phyloP scores from a whole-genome alignment of 2,113 vertebrate genomes.

The Onychostruthus taczanowskii region DNA sequence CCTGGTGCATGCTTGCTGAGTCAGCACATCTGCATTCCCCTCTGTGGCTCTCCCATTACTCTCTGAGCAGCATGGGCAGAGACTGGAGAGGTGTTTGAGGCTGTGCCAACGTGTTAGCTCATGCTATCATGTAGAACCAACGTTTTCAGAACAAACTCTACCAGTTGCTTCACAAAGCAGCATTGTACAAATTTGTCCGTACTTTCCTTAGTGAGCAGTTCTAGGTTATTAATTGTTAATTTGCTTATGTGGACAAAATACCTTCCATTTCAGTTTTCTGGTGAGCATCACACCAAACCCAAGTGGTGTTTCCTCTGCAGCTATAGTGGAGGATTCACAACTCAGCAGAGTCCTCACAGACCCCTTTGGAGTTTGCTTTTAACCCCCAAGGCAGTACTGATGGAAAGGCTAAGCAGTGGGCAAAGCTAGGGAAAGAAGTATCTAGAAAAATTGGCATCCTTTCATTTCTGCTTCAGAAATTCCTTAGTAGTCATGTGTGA shows the following conservation, averaged over 20 bases:
- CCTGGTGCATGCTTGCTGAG: accelerated
- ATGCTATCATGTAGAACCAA: neutral
- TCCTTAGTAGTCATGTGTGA: neutral
- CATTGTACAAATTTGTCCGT: neutral
- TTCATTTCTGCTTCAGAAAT: neutral
- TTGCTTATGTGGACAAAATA: neutral
- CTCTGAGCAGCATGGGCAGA: neutral
- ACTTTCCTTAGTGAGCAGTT: neutral
- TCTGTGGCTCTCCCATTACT: neutral
- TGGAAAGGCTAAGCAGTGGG: neutral
- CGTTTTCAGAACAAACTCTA: neutral
- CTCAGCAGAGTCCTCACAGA: neutral
- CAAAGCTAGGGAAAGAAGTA: neutral
- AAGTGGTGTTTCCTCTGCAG: neutral
- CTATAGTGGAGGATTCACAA: neutral
- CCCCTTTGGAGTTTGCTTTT: neutral
- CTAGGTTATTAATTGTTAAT: neutral
- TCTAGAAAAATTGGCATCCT: neutral
- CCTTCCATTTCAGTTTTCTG: neutral
- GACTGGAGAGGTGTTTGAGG: neutral
- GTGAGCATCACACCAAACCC: neutral
- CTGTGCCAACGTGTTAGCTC: neutral
- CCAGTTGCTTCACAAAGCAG: neutral
- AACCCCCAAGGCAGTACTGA: neutral
- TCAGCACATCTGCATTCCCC: neutral